Evolutionary conservation across 2,888 invertebrate species (phyloP).

Genomic region (Drosophila meridionalis): DNA sequence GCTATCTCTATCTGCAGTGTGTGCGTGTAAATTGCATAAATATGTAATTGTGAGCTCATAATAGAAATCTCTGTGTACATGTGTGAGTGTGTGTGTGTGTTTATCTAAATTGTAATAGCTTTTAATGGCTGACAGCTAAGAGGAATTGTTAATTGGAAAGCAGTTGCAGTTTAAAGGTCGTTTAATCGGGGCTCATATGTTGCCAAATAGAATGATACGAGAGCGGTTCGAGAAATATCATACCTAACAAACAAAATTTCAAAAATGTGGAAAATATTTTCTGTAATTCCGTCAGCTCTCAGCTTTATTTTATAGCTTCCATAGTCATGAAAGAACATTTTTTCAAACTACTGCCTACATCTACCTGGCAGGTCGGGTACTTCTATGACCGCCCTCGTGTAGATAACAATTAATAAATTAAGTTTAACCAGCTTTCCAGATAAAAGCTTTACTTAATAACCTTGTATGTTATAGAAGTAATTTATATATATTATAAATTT

Average conservation of each 20-base stretch:
- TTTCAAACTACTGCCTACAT: too few relatives aligned
- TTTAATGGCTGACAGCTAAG: conserved; percentile 19
- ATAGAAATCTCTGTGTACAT: background rate
- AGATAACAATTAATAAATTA: background rate
- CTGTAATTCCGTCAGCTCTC: too few relatives aligned
- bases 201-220: background rate
- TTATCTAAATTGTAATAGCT: conserved; percentile 30
- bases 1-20: background rate
- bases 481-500: background rate
- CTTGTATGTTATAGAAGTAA: background rate
- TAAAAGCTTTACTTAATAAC: background rate
- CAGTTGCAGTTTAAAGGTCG: background rate
- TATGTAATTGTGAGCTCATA: conserved; percentile 11
- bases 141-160: conserved; percentile 17
- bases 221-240: too few relatives aligned
- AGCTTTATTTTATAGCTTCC: too few relatives aligned
- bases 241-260: too few relatives aligned
- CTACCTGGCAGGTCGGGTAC: too few relatives aligned
- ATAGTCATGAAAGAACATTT: too few relatives aligned
- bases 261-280: too few relatives aligned
- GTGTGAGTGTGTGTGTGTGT: background rate
- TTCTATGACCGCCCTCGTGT: too few relatives aligned
- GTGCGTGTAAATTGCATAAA: conserved; percentile 5
- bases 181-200: background rate
- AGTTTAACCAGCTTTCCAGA: background rate